phyloP scores from a whole-genome alignment of 2,113 vertebrate genomes.

The Sander lucioperca region DNA sequence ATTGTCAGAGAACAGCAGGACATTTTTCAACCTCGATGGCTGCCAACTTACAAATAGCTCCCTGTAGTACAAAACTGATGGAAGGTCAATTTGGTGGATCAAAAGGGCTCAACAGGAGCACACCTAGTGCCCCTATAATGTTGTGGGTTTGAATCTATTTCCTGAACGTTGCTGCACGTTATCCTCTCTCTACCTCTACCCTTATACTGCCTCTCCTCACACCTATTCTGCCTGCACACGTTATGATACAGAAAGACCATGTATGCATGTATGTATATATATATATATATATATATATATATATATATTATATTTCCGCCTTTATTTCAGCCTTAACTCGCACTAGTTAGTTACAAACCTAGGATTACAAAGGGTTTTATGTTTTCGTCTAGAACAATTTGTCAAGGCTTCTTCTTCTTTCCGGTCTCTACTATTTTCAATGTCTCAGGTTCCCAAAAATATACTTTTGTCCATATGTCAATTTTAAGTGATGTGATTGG shows the following conservation, averaged over 20 bases:
- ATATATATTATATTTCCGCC: no score
- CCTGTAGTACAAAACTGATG: conserved; percentile 59
- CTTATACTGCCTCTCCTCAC: no score
- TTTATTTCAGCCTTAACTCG: not conserved
- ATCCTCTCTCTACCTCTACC: conserved; percentile 21
- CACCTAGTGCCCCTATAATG: conserved; percentile 43
- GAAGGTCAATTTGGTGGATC: conserved; percentile 67
- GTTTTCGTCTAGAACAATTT: not conserved
- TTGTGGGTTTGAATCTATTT: conserved; percentile 54
- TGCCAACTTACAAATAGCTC: conserved; percentile 71
- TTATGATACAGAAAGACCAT: conserved; percentile 5
- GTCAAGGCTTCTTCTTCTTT: conserved; percentile 6
- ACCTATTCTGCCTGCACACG: not conserved
- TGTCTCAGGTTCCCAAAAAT: conserved; percentile 34
- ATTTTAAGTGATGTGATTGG: conserved; percentile 60
- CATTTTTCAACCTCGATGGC: conserved; percentile 64
- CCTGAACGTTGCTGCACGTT: conserved; percentile 47
- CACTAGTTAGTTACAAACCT: not conserved
- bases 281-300: no score
- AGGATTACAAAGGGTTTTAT: not conserved
- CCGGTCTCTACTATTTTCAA: not conserved
- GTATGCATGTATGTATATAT: no score
- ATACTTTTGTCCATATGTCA: conserved; percentile 51
- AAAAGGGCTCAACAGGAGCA: conserved; percentile 47
- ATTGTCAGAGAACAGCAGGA: conserved; percentile 56